Percentiles rank a stretch among this genome's conserved stretches.
These are phyloP conservation scores for Drosophila grimshawi DNA, from an alignment of 1,140 invertebrate genomes.

Conservation along the genomic window DNA sequence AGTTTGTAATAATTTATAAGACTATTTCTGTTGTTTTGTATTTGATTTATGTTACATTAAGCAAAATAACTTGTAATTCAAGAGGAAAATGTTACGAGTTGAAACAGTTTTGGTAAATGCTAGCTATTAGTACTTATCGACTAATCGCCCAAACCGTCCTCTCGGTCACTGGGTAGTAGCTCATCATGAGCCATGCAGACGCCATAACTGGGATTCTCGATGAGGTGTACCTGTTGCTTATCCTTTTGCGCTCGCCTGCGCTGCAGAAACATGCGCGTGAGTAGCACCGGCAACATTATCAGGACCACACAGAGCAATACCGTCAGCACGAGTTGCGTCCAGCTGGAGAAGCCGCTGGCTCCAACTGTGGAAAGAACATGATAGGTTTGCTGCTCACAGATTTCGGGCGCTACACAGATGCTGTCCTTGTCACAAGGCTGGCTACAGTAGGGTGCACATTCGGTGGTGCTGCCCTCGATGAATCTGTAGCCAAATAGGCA, in stretches of 20 bases:
- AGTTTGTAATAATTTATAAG: too few relatives aligned
- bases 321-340: constrained; percentile 45
- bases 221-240: constrained; percentile 58
- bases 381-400: constrained; percentile 11
- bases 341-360: constrained; percentile 20
- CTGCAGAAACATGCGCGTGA: constrained; percentile 57
- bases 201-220: constrained; percentile 78
- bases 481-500: constrained; percentile 85
- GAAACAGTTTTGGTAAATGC: too few relatives aligned
- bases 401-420: constrained; percentile 46
- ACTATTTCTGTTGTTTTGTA: too few relatives aligned
- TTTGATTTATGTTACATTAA: too few relatives aligned
- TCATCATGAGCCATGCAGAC: constrained; percentile 62
- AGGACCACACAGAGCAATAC: constrained; percentile 55
- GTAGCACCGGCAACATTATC: constrained; percentile 53
- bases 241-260: constrained; percentile 45
- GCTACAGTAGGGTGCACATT: constrained; percentile 86
- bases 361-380: background rate
- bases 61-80: too few relatives aligned
- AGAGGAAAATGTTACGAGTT: too few relatives aligned
- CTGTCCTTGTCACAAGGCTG: constrained; percentile 85
- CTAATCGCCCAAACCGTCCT: constrained; percentile 52
- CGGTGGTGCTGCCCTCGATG: constrained; percentile 81
- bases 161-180: constrained; percentile 28
- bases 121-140: background rate